Base-by-base conservation (phyloP, 2,888 invertebrate genomes). In the Molanna angustata region DNA sequence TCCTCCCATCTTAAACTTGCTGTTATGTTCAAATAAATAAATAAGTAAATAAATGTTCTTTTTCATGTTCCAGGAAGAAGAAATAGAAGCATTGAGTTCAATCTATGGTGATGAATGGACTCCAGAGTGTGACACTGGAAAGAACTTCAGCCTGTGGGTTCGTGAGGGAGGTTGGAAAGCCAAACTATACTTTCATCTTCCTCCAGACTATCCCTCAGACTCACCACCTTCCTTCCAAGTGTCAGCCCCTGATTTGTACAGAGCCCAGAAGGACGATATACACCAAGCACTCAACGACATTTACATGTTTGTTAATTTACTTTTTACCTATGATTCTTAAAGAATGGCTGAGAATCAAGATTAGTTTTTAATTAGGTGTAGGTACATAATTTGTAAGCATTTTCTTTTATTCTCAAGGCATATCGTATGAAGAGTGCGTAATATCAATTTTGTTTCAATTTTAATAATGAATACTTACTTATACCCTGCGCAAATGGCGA, bases 91-190 rank as follows among this genome's bases (percentile, higher is more conserved):
- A 0, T 69, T 90, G 14, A 73, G 75, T 57, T 80, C 89, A 2
- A 90, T 90, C 60, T 90, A 88, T 64, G 83, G 79, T 2, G 72
- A 81, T 17, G 84, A 88, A 60, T 88, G 84, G 82, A 73, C 72
- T 50, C 73, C 73, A 3, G 83, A 86, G 57, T 78, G 80, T 63
- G 78, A 74, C 47, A 70, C 69, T 16, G 71, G 75, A 27, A 73
- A 74, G 57, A 74, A 77, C 0, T 88, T 82, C 18, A 37, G 37
- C 18, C 3, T 37, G 37, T 11, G 4, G 4, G 4, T 33, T n/a
- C 9, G 4, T 4, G 76, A 78, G 37, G 71, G 69, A 27, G 72
- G 73, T 46, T 70, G 72, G 57, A 73, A 76, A 61, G 80, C 83
- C 1, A 74, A 73, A 50, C 66, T 86, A n/a, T 80, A 80, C 64